These are phyloP conservation scores for Buphagus erythrorhynchus DNA, from an alignment of 2,797 vertebrate species.

Conservation along the genomic window DNA sequence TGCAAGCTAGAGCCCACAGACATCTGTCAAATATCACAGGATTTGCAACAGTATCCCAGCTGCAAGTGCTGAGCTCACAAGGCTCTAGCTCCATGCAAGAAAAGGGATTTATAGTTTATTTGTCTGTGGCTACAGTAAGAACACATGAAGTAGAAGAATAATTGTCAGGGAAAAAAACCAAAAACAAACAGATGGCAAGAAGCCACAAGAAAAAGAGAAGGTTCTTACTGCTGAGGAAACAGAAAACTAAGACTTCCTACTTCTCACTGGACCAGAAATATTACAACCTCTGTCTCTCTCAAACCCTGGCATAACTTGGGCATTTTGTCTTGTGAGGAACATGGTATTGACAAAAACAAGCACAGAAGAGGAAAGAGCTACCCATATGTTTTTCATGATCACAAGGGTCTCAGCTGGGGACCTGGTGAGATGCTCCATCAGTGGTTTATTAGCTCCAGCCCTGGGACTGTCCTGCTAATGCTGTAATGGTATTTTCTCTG, in stretches of 20 bases:
- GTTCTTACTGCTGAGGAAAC: neutral
- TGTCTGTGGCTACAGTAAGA: neutral
- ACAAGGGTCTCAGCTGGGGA: fast-evolving
- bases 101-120: neutral
- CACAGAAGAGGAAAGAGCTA: neutral
- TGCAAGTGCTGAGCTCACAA: neutral
- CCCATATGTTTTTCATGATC: neutral
- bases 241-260: neutral
- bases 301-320: neutral
- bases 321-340: neutral
- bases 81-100: neutral
- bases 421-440: neutral
- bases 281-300: neutral
- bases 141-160: neutral
- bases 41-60: neutral
- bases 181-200: neutral
- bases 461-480: neutral
- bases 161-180: neutral
- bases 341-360: neutral
- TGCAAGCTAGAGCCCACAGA: neutral
- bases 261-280: neutral
- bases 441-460: neutral
- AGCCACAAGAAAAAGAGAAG: neutral
- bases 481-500: neutral
- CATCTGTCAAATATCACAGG: neutral